Base-by-base conservation (phyloP, 37 sponge, comb jelly and placozoan genomes). In the Aplysina aerophoba region DNA sequence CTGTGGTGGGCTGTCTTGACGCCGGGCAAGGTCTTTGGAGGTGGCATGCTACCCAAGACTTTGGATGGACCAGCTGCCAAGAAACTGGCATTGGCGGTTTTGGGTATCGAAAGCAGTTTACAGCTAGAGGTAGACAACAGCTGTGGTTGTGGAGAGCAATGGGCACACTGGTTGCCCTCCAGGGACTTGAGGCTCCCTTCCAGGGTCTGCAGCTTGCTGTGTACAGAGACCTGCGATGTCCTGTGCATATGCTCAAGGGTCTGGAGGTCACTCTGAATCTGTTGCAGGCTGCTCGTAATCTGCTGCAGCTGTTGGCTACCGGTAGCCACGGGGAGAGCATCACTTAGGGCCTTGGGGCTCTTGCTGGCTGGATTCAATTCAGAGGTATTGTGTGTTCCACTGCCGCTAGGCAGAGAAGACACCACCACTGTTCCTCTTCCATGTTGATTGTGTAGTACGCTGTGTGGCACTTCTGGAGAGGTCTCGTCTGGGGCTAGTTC, bases 151-250 rank as follows among this genome's bases (percentile, higher is more conserved):
- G 50, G 50, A 44, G 6, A 11, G 50, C 50, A 44, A 44, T 8
- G 3, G 3, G 50, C 50, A 11, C 8, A 8, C 50, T 44, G 50
- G 3, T 44, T 44, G 50, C 50, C 8, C 50, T 44, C 50, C 50
- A 44, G 8, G 50, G 50, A 44, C 50, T 69, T 69, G 35, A 69
- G 71, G 71, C 30, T 35, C 34, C 71, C 71, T 28, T 69, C 35
- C 33, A 69, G 71, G 33, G 33, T 17, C 2, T 28, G 1, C 28
- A 69, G 71, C 34, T 69, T 30, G 33, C 6, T 17, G 4, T 69
- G 27, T 1, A 69, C 71, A 30, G 31, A 30, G 12, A 34, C 35
- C 34, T 69, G 35, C 1, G 71, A 69, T 35, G 28, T 30, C 33
- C 34, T 69, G 71, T 69, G 71, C 17, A 34, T 30, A 12, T 30